Evolutionary conservation across 1,140 invertebrate genomes (phyloP).

Genomic region (Ephestia elutella): DNA sequence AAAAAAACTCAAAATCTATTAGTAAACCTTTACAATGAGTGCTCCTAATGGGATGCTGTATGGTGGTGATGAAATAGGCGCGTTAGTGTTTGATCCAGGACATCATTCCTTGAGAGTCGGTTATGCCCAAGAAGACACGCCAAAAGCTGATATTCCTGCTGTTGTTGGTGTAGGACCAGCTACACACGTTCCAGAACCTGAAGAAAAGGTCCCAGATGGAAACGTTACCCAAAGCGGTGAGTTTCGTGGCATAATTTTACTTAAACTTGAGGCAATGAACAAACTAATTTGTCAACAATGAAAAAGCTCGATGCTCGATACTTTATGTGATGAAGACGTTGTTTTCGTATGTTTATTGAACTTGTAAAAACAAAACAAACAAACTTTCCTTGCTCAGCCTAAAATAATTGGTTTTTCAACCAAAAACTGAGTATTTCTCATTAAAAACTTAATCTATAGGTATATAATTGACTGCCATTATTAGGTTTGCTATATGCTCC

Average conservation of each 20-base stretch:
- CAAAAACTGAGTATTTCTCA: no score
- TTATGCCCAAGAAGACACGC: slow-evolving; percentile 94
- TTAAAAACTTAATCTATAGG: no score
- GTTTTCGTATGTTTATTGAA: no score
- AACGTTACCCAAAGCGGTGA: slow-evolving; percentile 73
- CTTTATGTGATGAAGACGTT: no score
- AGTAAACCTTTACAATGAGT: slow-evolving; percentile 39
- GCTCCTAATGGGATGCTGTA: slow-evolving; percentile 82
- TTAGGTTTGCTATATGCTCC: no score
- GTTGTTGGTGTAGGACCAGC: slow-evolving; percentile 84
- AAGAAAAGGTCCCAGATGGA: slow-evolving; percentile 78
- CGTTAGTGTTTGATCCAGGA: slow-evolving; percentile 95
- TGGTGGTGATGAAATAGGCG: slow-evolving; percentile 97
- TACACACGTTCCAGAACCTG: slow-evolving; percentile 75
- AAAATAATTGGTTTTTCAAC: no score
- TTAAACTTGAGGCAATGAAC: background rate
- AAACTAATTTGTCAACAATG: background rate
- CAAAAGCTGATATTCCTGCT: slow-evolving; percentile 93
- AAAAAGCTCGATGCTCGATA: no score
- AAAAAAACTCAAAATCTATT: background rate
- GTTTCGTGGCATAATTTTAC: slow-evolving; percentile 18
- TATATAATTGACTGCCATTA: no score
- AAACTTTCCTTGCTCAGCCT: no score
- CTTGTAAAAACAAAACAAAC: no score
- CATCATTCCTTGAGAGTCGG: slow-evolving; percentile 82